Evolutionary conservation across 2,113 vertebrate species (phyloP).

Genomic region (Camelus dromedarius): DNA sequence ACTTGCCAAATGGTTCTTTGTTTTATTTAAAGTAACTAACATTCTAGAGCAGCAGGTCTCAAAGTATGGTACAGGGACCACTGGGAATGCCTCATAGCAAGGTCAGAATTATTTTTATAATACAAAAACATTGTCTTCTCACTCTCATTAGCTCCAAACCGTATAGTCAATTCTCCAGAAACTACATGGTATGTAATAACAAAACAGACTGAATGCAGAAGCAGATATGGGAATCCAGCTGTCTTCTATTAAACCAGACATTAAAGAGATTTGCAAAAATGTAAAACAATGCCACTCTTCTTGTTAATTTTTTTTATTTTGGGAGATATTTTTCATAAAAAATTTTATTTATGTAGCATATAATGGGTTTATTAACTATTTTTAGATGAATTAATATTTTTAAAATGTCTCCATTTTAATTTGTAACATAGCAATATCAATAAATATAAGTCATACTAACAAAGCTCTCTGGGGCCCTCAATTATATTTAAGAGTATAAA

Average conservation of each 20-base stretch:
- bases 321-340: slow-evolving; percentile 23
- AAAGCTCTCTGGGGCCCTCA: neutral
- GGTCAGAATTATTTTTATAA: neutral
- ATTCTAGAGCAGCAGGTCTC: neutral
- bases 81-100: neutral
- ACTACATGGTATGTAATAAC: neutral
- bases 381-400: slow-evolving; percentile 10
- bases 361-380: neutral
- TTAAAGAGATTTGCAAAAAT: slow-evolving; percentile 8
- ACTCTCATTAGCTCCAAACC: neutral
- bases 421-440: slow-evolving; percentile 1
- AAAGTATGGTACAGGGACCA: neutral
- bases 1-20: neutral
- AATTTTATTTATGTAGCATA: neutral
- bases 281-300: neutral
- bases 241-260: neutral
- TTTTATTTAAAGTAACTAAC: neutral
- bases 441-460: neutral
- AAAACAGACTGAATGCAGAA: neutral
- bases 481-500: slow-evolving; percentile 8
- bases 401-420: neutral
- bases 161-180: neutral
- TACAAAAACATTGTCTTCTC: neutral
- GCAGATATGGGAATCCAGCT: neutral
- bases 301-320: neutral